Percentiles rank a stretch among this genome's conserved stretches.
These are phyloP conservation scores for Manacus vitellinus DNA, from an alignment of 2,113 vertebrate species.

Conservation along the genomic window DNA sequence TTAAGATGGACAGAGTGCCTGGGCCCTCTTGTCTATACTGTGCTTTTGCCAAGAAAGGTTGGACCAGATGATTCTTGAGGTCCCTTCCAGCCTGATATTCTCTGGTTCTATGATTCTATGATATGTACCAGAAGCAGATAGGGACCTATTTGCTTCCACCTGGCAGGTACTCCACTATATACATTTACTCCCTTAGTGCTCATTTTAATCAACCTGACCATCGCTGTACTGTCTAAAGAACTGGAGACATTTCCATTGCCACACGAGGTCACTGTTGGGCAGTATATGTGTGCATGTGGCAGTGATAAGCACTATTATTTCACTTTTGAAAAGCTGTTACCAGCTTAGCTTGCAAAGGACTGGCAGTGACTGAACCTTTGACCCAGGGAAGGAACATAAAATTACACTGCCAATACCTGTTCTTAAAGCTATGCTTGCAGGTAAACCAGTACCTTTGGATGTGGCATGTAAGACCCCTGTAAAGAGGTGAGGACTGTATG, in stretches of 20 bases:
- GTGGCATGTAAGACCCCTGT: neutral
- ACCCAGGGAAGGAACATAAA: neutral
- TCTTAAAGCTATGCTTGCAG: neutral
- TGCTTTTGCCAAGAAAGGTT: neutral
- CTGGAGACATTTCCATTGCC: neutral
- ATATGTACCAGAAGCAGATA: neutral
- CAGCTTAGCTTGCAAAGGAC: neutral
- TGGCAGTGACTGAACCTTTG: neutral
- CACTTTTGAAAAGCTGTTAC: neutral
- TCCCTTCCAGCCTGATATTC: neutral
- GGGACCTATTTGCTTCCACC: neutral
- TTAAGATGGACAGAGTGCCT: neutral
- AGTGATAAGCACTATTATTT: neutral
- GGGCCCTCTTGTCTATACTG: neutral
- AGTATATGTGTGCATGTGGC: neutral
- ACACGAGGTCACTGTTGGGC: constrained; percentile 49
- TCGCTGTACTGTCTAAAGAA: neutral
- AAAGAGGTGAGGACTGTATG: neutral
- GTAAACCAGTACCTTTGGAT: neutral
- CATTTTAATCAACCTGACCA: neutral
- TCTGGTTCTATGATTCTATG: neutral
- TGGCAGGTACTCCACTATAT: no score
- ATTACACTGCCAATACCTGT: neutral
- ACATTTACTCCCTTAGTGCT: neutral
- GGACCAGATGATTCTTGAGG: neutral